Percentiles rank a stretch among this genome's conserved stretches.
Conservation (phyloP, 2,888 invertebrate species). For the Pheosia tremula region DNA sequence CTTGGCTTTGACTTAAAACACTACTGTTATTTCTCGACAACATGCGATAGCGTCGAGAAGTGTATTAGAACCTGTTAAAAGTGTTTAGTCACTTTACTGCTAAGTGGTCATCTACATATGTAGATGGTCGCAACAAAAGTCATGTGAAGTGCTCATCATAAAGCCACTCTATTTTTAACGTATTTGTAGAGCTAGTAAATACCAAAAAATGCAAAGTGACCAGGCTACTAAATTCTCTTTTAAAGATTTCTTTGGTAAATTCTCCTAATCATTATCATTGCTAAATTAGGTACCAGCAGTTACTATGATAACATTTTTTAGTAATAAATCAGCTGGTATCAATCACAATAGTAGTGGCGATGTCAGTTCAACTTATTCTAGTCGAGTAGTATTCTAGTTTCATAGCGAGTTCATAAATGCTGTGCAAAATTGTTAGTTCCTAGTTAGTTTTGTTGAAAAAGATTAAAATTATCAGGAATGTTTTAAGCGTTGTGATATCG, state of each 20-base stretch:
- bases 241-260: too few species aligned
- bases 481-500: background rate
- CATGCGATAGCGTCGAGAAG: background rate
- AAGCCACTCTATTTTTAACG: too few species aligned
- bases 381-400: conserved; percentile 17
- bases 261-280: too few species aligned
- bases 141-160: too few species aligned
- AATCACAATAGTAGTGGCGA: conserved; percentile 11
- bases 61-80: background rate
- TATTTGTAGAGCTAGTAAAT: too few species aligned
- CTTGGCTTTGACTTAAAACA: conserved; percentile 29
- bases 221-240: too few species aligned
- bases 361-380: conserved; percentile 15
- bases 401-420: conserved; percentile 14
- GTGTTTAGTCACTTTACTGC: background rate
- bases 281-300: too few species aligned
- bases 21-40: conserved; percentile 16
- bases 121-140: too few species aligned
- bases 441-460: conserved; percentile 13
- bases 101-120: too few species aligned
- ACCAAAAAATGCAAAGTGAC: too few species aligned
- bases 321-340: too few species aligned
- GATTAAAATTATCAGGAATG: background rate
- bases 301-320: too few species aligned
- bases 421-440: conserved; percentile 10